Conservation (phyloP, 2,888 invertebrate genomes). For the Xanthorhoe designata region DNA sequence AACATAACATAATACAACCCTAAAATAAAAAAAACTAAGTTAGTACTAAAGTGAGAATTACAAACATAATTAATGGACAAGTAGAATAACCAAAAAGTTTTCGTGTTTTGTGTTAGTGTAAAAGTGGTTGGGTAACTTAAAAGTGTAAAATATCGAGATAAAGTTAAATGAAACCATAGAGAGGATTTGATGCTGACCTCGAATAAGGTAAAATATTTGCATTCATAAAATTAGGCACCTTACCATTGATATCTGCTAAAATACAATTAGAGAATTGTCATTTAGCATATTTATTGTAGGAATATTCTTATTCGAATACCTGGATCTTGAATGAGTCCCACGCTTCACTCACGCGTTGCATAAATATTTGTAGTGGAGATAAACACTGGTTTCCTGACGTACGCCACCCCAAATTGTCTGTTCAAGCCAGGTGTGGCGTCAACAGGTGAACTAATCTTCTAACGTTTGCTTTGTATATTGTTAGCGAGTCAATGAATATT, state of each 20-base stretch:
- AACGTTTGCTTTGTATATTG: conserved; percentile 29
- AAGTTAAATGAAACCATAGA: conserved; percentile 66
- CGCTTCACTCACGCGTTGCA: conserved; percentile 64
- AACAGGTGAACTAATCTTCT: conserved; percentile 66
- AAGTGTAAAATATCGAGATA: conserved; percentile 56
- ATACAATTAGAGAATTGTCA: not conserved
- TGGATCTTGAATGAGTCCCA: conserved; percentile 46
- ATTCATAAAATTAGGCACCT: no score
- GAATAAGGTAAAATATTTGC: conserved; percentile 69
- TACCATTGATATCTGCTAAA: not conserved
- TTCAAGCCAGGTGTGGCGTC: conserved; percentile 69
- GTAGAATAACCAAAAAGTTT: conserved; percentile 59
- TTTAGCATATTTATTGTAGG: conserved; percentile 3
- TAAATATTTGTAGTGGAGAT: conserved; percentile 72
- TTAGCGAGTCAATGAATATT: conserved; percentile 18
- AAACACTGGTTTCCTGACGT: conserved; percentile 55
- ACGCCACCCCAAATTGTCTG: conserved; percentile 52
- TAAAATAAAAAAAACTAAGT: conserved; percentile 32
- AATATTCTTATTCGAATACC: conserved; percentile 42
- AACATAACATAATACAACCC: conserved; percentile 50
- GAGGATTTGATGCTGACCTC: conserved; percentile 73
- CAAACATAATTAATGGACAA: conserved; percentile 38
- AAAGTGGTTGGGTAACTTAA: conserved; percentile 65
- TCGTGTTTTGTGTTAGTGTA: conserved; percentile 74
- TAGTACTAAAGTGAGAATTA: conserved; percentile 27